These are phyloP conservation scores for Oxyruncus cristatus DNA, from an alignment of 2,113 vertebrate genomes.

Conservation along the genomic window DNA sequence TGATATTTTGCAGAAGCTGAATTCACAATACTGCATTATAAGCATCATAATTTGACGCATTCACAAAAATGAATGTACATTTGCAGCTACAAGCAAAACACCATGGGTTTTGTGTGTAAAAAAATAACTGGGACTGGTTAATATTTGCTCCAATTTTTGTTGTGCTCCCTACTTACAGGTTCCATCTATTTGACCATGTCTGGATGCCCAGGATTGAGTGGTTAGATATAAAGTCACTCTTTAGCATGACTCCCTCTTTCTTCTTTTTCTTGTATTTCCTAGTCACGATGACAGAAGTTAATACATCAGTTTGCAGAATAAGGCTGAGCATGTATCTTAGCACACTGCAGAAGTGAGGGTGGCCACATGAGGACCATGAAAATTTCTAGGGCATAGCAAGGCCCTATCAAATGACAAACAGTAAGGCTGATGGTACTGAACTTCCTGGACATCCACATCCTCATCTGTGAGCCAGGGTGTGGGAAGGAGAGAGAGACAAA, in stretches of 20 bases:
- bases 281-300: not conserved
- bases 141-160: not conserved
- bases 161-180: not conserved
- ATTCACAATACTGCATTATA: not conserved
- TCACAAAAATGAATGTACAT: not conserved
- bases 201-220: not conserved
- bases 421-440: not conserved
- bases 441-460: not conserved
- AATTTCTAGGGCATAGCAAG: not conserved
- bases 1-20: conserved; percentile 11
- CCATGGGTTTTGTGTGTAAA: not conserved
- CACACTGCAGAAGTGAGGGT: not conserved
- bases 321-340: not conserved
- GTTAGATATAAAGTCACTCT: not conserved
- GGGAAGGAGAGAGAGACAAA: not conserved
- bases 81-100: not conserved
- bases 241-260: not conserved
- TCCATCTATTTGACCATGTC: not conserved
- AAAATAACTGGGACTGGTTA: not conserved
- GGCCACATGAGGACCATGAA: fast-evolving
- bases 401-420: not conserved
- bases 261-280: not conserved
- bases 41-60: not conserved
- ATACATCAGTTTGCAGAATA: not conserved
- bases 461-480: not conserved